Percentiles rank a stretch among this genome's conserved stretches.
These are phyloP conservation scores for Chondrilla cf. caribensis DNA, from an alignment of 37 sponge, comb jelly and placozoan genomes.

Conservation along the genomic window DNA sequence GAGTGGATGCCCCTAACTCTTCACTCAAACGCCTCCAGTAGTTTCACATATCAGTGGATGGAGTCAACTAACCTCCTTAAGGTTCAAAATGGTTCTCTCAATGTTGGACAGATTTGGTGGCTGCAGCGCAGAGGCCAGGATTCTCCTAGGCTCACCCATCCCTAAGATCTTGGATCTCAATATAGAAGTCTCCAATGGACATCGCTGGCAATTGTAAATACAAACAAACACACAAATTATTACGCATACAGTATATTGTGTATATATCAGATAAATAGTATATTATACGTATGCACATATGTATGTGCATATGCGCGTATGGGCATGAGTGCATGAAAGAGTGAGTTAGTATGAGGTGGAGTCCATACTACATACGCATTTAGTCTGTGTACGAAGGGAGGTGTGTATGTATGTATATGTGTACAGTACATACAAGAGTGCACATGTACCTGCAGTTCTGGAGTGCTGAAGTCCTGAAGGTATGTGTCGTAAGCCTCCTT, in stretches of 20 bases:
- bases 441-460: conserved; percentile 87
- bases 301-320: neutral
- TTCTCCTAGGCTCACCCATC: conserved; percentile 77
- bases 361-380: too few species aligned
- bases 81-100: conserved; percentile 73
- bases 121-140: conserved; percentile 79
- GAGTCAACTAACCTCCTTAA: conserved; percentile 82
- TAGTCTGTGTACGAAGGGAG: too few species aligned
- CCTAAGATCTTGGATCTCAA: conserved; percentile 82
- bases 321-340: conserved; percentile 1
- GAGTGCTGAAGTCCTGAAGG: conserved; percentile 54
- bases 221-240: neutral
- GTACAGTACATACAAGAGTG: neutral
- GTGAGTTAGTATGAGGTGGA: conserved; percentile 5
- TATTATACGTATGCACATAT: neutral
- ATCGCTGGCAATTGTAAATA: conserved; percentile 51
- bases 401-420: neutral
- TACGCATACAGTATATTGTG: too few species aligned
- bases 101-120: conserved; percentile 76
- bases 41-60: too few species aligned
- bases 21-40: too few species aligned
- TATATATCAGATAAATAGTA: too few species aligned
- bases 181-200: conserved; percentile 77
- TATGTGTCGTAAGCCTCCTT: conserved; percentile 46
- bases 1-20: too few species aligned